Base-by-base conservation (phyloP, 2,888 invertebrate species). In the Tinea pellionella region DNA sequence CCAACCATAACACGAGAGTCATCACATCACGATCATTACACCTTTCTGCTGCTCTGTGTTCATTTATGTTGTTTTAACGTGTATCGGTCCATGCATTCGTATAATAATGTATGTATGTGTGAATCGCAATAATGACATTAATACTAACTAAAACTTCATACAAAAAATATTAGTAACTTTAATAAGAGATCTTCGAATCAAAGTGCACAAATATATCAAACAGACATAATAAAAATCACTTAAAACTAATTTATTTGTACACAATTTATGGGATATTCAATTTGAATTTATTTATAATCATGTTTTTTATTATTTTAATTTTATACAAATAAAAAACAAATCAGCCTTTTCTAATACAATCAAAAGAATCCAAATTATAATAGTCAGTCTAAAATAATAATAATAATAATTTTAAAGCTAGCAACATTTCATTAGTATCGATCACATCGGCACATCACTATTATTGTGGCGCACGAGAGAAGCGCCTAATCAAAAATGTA, bases 231-330 rank as follows among this genome's bases (percentile, higher is more conserved):
- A 47, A 47, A n/a, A 47, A 16, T 47, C 9, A 15, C 13, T 47
- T 47, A 47, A 15, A 47, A 47, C 47, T 47, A 47, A 47, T 47
- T 47, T 15, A 15, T 47, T 47, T 47, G 47, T 47, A 47, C 47
- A 47, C 16, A 47, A 47, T 47, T 37, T 47, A 47, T 47, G 47
- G 47, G 9, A 12, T 9, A 12, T 6, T 37, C n/a, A 24, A 37
- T 37, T 6, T 37, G n/a, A 30, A 30, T 30, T 7, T 9, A 42
- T 42, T 42, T 12, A 42, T 42, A 42, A n/a, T 42, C 6, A 42
- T 42, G n/a, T n/a, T n/a, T n/a, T n/a, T n/a, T n/a, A n/a, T n/a
- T n/a, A n/a, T n/a, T 41, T 13, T 3, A n/a, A 47, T n/a, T 15
- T 15, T 4, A 47, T 9, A 47, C 9, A 15, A 47, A 16, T 47